A percentile compares a stretch with the other conserved stretches of the same genome.
Evolutionary conservation across 92 coral and sea anemone species (phyloP).

Genomic region (Parazoanthus darwini): DNA sequence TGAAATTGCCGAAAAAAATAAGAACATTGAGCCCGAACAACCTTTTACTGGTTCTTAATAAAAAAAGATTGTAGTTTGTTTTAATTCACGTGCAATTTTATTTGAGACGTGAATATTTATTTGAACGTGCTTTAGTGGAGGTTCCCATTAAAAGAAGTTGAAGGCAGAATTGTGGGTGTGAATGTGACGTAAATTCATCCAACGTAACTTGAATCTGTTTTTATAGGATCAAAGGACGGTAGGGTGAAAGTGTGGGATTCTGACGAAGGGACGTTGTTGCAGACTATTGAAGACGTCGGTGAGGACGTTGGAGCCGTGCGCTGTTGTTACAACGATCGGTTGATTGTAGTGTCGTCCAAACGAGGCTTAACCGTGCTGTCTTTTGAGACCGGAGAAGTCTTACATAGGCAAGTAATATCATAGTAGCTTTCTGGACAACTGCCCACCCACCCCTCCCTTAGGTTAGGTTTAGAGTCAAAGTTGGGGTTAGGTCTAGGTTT

Average conservation of each 20-base stretch:
- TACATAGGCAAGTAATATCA: slow-evolving; percentile 48
- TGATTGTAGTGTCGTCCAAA: slow-evolving; percentile 70
- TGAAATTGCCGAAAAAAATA: no score
- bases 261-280: slow-evolving; percentile 55
- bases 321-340: slow-evolving; percentile 64
- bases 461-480: no score
- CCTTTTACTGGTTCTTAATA: no score
- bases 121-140: neutral
- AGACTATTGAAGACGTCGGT: slow-evolving; percentile 71
- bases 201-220: neutral
- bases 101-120: no score
- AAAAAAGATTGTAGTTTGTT: no score
- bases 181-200: neutral
- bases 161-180: neutral
- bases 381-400: slow-evolving; percentile 80
- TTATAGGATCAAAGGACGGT: slow-evolving; percentile 71
- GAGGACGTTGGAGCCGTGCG: slow-evolving; percentile 60
- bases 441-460: no score
- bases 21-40: no score
- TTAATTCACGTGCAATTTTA: no score
- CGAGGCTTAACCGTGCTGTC: slow-evolving; percentile 67
- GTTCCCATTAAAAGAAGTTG: neutral
- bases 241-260: slow-evolving; percentile 75
- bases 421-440: no score
- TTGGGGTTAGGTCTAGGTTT: no score